Conservation (phyloP, 1,140 invertebrate species). For the Lepidurus arcticus region DNA sequence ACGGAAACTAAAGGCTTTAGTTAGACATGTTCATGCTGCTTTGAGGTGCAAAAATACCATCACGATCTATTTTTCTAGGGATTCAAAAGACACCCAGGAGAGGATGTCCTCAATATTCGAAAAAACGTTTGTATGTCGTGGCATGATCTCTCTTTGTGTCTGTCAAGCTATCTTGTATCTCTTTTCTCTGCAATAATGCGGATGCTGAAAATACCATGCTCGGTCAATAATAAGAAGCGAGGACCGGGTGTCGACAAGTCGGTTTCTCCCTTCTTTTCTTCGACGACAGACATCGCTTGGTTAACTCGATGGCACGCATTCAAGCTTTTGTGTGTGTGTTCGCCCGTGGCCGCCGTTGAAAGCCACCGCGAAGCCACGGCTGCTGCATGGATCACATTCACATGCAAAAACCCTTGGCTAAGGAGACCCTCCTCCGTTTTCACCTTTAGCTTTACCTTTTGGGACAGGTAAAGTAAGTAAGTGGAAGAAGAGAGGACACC, state of each 20-base stretch:
- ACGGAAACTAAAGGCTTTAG: slow-evolving; percentile 13
- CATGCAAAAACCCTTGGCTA: slow-evolving; percentile 21
- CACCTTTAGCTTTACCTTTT: neutral
- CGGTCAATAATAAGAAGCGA: neutral
- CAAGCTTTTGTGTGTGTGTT: slow-evolving; percentile 18
- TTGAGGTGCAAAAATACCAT: neutral
- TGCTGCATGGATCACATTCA: slow-evolving; percentile 19
- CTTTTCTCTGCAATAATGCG: neutral
- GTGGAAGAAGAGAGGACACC: neutral
- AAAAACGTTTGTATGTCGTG: neutral
- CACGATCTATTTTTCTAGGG: neutral
- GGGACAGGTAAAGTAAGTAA: slow-evolving; percentile 1
- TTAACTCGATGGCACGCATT: slow-evolving; percentile 15
- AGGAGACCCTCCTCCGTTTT: neutral
- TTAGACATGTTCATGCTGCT: neutral
- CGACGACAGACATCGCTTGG: slow-evolving; percentile 9
- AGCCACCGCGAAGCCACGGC: slow-evolving; percentile 12
- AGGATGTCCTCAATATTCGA: neutral
- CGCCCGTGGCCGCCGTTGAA: slow-evolving; percentile 8
- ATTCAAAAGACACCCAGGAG: neutral
- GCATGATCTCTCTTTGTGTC: neutral
- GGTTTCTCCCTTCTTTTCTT: slow-evolving; percentile 6
- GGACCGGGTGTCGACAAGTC: slow-evolving; percentile 9
- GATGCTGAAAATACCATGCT: slow-evolving; percentile 3
- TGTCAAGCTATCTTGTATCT: neutral